Percentiles rank a stretch among this genome's conserved stretches.
These are phyloP conservation scores for Hephaestus fuliginosus DNA, from an alignment of 2,797 vertebrate species.

Conservation along the genomic window DNA sequence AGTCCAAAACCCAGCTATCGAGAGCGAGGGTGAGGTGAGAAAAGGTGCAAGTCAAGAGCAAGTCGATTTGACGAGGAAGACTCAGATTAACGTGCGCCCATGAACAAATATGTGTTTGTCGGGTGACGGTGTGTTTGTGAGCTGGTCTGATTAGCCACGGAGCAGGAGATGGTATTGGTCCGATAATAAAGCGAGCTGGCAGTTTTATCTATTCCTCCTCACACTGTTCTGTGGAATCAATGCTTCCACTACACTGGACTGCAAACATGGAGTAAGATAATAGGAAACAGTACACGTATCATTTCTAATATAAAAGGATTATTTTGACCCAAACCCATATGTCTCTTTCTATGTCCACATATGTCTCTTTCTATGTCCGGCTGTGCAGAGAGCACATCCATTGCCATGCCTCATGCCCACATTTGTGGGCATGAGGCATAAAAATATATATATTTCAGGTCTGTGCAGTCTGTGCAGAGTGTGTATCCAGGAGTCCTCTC, in stretches of 20 bases:
- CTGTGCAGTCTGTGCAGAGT: constrained; percentile 1
- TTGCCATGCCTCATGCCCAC: constrained; percentile 7
- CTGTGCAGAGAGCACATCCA: constrained; percentile 14
- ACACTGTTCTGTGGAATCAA: constrained; percentile 22
- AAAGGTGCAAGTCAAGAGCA: background rate
- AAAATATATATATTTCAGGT: background rate
- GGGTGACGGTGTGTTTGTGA: background rate
- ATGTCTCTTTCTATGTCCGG: background rate
- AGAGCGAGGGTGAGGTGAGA: background rate
- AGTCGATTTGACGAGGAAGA: constrained; percentile 15
- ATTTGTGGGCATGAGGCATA: too few relatives aligned
- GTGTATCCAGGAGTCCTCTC: constrained; percentile 13
- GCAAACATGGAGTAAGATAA: constrained; percentile 25
- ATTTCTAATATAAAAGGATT: constrained; percentile 24
- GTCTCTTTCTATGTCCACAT: background rate
- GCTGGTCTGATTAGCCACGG: constrained; percentile 17
- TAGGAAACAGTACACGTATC: constrained; percentile 10
- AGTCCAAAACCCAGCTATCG: background rate
- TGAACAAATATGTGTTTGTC: constrained; percentile 23
- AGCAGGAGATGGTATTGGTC: constrained; percentile 25
- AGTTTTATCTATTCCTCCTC: constrained; percentile 30
- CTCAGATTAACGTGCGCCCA: constrained; percentile 11
- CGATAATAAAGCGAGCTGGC: constrained; percentile 49
- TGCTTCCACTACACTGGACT: constrained; percentile 14
- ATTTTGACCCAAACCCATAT: constrained; percentile 3